Base-by-base conservation (phyloP, 2,113 vertebrate genomes). In the Pelobates fuscus region DNA sequence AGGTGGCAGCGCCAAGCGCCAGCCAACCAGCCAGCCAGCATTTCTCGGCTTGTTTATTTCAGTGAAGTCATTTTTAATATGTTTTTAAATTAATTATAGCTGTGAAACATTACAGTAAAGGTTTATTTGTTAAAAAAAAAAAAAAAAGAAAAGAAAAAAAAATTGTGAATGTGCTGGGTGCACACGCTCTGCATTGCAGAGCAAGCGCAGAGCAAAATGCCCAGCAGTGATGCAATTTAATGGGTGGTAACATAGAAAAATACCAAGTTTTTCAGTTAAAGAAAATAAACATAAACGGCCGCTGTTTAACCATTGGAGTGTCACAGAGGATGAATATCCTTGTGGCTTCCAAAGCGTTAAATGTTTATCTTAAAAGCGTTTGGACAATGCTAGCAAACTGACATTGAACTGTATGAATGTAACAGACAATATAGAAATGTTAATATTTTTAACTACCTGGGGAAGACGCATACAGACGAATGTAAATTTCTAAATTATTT, bases 71-170 rank as follows among this genome's bases (percentile, higher is more conserved):
- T 92, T 92, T 93, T 91, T 94, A 91, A 92, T 91, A 90, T 95
- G 89, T 94, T 90, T 90, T 87, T 92, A 89, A 94, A 91, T 91
- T 67, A 92, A 93, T 93, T 91, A 87, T 95, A 94, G 94, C 95
- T 96, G 95, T 97, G 95, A 95, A 91, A 92, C 94, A 93, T 89
- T 92, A 94, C 93, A 95, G 94, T 94, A 96, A 94, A 91, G 90
- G 93, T 91, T 94, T 92, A 88, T 92, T 91, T 89, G 85, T 88
- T 82, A 88, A 90, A 91, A 87, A 84, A 85, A 90, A 82, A 85
- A 87, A 81, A 85, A 88, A 87, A 82, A 57, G 43, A 73, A 64
- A 71, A 70, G 55, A 15, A 29, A 43, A 15, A 25, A 25, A 43
- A 58, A 29, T 21, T 61, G 24, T 12, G 30, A 73, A 12, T 41